These are phyloP conservation scores for Eudemis profundana DNA, from an alignment of 2,888 invertebrate species.

Conservation along the genomic window DNA sequence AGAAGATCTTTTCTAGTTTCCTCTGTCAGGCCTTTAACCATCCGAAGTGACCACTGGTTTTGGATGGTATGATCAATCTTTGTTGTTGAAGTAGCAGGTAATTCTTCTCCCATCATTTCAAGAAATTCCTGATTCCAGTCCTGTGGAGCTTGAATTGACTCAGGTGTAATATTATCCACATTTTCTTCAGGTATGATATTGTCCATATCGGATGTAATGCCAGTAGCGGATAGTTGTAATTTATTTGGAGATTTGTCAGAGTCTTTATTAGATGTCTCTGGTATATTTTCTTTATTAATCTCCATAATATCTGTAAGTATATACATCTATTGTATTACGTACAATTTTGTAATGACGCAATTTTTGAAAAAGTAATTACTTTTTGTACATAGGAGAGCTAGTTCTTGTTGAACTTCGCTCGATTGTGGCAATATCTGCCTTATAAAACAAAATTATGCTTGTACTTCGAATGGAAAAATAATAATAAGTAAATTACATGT, in stretches of 20 bases:
- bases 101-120: conserved; percentile 9
- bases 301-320: not conserved
- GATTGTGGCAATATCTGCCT: not conserved
- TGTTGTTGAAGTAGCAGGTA: not conserved
- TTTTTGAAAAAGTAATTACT: too few species aligned
- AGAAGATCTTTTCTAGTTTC: not conserved
- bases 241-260: conserved; percentile 2
- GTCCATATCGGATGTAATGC: not conserved
- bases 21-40: not conserved
- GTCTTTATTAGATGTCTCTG: too few species aligned
- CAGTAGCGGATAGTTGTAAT: not conserved
- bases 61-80: not conserved
- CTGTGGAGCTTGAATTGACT: not conserved
- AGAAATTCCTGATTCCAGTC: conserved; percentile 5
- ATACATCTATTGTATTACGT: too few species aligned
- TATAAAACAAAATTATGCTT: not conserved
- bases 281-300: too few species aligned
- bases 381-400: not conserved
- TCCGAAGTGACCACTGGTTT: conserved; percentile 1
- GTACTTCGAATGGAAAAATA: conserved; percentile 4
- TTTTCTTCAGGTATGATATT: not conserved
- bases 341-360: too few species aligned
- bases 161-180: too few species aligned
- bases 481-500: too few species aligned
- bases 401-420: too few species aligned